Conservation (phyloP, 2,888 invertebrate species). For the Agrotis puta region DNA sequence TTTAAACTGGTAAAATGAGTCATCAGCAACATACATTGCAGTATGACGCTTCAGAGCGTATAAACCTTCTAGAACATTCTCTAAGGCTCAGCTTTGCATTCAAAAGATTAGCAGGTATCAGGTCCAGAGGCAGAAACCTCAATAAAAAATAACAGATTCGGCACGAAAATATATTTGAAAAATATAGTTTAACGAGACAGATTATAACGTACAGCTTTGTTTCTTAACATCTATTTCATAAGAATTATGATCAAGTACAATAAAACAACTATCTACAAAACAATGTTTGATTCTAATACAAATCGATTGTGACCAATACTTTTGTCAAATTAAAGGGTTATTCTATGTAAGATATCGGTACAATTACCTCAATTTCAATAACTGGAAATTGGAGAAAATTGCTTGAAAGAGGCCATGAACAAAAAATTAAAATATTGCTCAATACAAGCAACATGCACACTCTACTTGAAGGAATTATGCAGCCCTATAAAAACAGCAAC, state of each 20-base stretch:
- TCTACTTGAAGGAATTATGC: conserved; percentile 79
- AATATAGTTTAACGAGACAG: conserved; percentile 44
- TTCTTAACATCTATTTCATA: conserved; percentile 63
- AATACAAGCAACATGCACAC: conserved; percentile 80
- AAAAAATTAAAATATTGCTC: conserved; percentile 78
- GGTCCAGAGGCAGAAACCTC: conserved; percentile 64
- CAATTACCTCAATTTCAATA: conserved; percentile 67
- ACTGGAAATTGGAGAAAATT: conserved; percentile 81
- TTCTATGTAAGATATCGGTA: conserved; percentile 50
- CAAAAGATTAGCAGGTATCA: conserved; percentile 54
- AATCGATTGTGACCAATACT: conserved; percentile 46
- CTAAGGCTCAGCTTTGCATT: conserved; percentile 53
- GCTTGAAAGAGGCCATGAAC: conserved; percentile 86
- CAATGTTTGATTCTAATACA: conserved; percentile 58
- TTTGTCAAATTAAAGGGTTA: conserved; percentile 32
- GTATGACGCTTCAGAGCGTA: conserved; percentile 61
- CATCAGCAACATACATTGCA: conserved; percentile 58
- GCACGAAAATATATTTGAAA: conserved; percentile 64
- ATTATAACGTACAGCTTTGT: conserved; percentile 62
- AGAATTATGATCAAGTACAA: conserved; percentile 59
- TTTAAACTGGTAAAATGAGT: conserved; percentile 55
- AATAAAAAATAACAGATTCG: conserved; percentile 69
- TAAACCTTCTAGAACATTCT: conserved; percentile 83
- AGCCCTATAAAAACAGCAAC: conserved; percentile 89
- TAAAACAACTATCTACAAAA: conserved; percentile 61